A percentile compares a stretch with the other conserved stretches of the same genome.
phyloP scores from a whole-genome alignment of 2,113 vertebrate genomes.

The Sakesphorus luctuosus region DNA sequence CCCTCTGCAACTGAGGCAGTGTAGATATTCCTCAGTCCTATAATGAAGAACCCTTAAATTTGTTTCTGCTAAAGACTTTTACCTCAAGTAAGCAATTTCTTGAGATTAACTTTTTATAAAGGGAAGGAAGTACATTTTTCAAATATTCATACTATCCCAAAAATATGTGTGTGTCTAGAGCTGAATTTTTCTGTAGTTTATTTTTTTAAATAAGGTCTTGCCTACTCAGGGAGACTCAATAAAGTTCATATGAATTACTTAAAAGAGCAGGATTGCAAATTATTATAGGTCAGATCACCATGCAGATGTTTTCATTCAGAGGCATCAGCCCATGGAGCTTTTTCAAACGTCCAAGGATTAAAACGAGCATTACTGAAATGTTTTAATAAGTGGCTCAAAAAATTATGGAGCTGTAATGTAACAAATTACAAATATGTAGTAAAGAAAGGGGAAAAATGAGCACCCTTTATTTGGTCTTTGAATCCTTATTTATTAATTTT shows the following conservation, averaged over 20 bases:
- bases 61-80: conserved; percentile 21
- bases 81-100: conserved; percentile 36
- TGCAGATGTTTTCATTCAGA: not conserved
- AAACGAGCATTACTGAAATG: not conserved
- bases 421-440: not conserved
- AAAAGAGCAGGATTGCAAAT: not conserved
- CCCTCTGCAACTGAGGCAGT: not conserved
- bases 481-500: not conserved
- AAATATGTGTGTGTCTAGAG: not conserved
- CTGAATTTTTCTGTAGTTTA: not conserved
- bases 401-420: not conserved
- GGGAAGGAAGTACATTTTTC: not conserved
- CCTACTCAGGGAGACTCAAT: not conserved
- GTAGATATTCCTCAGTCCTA: not conserved
- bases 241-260: not conserved
- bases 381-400: not conserved
- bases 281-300: not conserved
- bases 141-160: conserved; percentile 1
- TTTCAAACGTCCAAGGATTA: not conserved
- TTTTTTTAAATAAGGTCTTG: not conserved
- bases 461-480: not conserved
- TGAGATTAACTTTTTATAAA: conserved; percentile 34
- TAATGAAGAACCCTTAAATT: not conserved
- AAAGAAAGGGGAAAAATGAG: not conserved
- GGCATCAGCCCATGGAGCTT: not conserved